A percentile compares a stretch with the other conserved stretches of the same genome.
Conservation (phyloP, 2,113 vertebrate genomes). For the Sorex araneus region DNA sequence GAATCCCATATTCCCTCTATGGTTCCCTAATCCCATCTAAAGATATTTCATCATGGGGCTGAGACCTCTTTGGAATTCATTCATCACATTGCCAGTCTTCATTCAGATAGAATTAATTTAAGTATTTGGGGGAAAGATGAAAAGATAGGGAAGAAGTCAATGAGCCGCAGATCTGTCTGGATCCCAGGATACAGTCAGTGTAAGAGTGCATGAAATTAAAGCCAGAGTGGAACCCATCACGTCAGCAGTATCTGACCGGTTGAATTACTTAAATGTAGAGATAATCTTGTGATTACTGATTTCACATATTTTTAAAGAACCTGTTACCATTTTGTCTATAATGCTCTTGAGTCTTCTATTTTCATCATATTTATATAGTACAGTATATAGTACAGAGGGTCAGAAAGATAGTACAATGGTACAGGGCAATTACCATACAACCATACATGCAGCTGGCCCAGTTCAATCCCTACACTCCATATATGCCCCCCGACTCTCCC, state of each 20-base stretch:
- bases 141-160: neutral
- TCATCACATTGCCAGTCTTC: constrained; percentile 10
- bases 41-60: neutral
- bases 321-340: constrained; percentile 3
- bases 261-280: neutral
- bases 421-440: too few relatives aligned
- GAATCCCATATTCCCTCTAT: neutral
- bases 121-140: neutral
- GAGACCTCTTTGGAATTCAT: neutral
- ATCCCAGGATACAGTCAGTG: neutral
- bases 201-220: neutral
- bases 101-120: neutral
- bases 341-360: neutral
- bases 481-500: too few relatives aligned
- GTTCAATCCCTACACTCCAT: too few relatives aligned
- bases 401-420: too few relatives aligned
- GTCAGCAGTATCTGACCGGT: too few relatives aligned
- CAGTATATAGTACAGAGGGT: neutral
- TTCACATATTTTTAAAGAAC: neutral
- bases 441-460: too few relatives aligned
- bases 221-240: too few relatives aligned
- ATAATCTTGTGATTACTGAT: neutral
- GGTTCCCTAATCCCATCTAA: neutral
- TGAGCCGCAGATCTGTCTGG: neutral
- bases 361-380: neutral